These are phyloP conservation scores for Periophthalmus modestus DNA, from an alignment of 2,113 vertebrate genomes.

Conservation along the genomic window DNA sequence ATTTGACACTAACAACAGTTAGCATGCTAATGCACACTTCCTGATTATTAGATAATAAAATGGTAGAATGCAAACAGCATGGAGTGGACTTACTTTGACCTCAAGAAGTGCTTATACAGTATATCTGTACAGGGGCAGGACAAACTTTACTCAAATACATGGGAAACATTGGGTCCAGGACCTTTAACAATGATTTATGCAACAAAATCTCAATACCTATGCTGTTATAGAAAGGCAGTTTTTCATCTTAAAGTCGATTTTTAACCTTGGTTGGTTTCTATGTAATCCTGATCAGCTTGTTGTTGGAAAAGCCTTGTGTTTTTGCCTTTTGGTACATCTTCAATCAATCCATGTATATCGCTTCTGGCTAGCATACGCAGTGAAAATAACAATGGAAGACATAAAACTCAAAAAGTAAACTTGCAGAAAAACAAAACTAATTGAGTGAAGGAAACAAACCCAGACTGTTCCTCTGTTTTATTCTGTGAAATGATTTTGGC, in stretches of 20 bases:
- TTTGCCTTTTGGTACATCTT: not conserved
- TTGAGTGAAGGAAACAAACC: conserved; percentile 1
- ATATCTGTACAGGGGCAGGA: no score
- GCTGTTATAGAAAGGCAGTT: not conserved
- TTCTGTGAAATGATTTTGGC: conserved; percentile 20
- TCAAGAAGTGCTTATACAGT: no score
- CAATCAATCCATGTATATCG: not conserved
- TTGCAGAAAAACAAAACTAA: conserved; percentile 3
- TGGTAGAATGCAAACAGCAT: no score
- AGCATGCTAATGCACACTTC: no score
- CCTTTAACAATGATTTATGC: not conserved
- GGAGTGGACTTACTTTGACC: no score
- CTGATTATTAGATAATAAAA: no score
- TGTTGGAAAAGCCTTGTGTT: not conserved
- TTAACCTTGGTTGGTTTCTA: not conserved
- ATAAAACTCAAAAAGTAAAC: conserved; percentile 1
- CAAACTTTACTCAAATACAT: not conserved
- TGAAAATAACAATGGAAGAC: not conserved
- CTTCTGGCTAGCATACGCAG: not conserved
- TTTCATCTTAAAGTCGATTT: not conserved
- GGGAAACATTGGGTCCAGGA: not conserved
- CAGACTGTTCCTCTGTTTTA: not conserved
- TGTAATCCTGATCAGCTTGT: not conserved
- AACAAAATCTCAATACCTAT: not conserved
- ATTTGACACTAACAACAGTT: no score